These are phyloP conservation scores for Takifugu rubripes DNA, from an alignment of 2,797 vertebrate species.

Conservation along the genomic window DNA sequence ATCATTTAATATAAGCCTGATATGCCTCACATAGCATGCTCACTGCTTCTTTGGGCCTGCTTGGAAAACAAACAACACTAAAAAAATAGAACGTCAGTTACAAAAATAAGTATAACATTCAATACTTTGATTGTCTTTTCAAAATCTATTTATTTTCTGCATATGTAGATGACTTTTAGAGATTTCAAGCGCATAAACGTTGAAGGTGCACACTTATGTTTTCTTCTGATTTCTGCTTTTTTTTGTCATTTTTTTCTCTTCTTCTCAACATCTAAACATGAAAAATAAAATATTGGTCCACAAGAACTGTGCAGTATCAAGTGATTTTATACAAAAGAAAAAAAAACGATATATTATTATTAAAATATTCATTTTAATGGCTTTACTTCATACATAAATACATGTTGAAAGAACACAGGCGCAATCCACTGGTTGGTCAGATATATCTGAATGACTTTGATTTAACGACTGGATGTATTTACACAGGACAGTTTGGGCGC, in stretches of 20 bases:
- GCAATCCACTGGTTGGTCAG: constrained; percentile 91
- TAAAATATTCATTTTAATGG: constrained; percentile 99
- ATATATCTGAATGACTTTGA: constrained; percentile 91
- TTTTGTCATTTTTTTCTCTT: constrained; percentile 46
- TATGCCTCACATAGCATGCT: constrained; percentile 71
- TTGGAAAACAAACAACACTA: constrained; percentile 74
- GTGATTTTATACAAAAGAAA: constrained; percentile 98
- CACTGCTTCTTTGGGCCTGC: constrained; percentile 77
- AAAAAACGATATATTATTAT: constrained; percentile 99
- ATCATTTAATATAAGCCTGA: constrained; percentile 50
- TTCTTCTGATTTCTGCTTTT: constrained; percentile 54
- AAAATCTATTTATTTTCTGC: constrained; percentile 89
- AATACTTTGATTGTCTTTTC: constrained; percentile 98
- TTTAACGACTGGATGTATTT: constrained; percentile 78
- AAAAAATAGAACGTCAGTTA: constrained; percentile 83
- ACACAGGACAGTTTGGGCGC: constrained; percentile 79
- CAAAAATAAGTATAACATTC: constrained; percentile 99
- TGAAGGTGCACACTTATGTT: constrained; percentile 86
- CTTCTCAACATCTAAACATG: constrained; percentile 85
- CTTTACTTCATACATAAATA: constrained; percentile 99
- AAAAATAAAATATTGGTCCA: constrained; percentile 91
- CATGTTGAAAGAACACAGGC: constrained; percentile 99
- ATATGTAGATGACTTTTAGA: constrained; percentile 86
- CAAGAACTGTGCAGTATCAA: constrained; percentile 98
- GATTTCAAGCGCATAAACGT: constrained; percentile 88